Percentiles rank a stretch among this genome's conserved stretches.
phyloP scores from a whole-genome alignment of 2,113 vertebrate genomes.

The Puntigrus tetrazona region DNA sequence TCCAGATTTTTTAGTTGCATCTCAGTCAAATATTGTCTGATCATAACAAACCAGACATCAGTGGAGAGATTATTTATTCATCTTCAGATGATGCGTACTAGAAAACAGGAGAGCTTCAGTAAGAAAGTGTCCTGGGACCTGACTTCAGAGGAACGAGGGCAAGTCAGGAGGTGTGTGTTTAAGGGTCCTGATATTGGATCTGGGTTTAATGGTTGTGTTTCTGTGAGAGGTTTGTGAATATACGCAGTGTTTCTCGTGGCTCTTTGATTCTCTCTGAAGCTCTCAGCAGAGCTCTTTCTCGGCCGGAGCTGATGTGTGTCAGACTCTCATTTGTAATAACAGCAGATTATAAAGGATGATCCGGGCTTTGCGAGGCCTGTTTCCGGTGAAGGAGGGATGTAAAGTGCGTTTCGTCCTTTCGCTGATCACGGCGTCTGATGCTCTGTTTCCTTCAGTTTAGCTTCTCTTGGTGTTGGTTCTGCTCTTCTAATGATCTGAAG shows the following conservation, averaged over 20 bases:
- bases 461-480: not conserved
- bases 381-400: not conserved
- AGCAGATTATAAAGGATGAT: constrained; percentile 75
- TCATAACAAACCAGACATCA: no score
- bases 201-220: not conserved
- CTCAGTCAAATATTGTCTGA: no score
- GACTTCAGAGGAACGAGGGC: no score
- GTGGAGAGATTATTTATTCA: no score
- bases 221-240: not conserved
- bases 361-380: not conserved
- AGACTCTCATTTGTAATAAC: constrained; percentile 77
- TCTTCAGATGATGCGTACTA: no score
- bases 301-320: constrained; percentile 60
- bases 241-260: constrained; percentile 32
- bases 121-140: no score
- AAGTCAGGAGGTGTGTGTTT: no score
- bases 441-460: not conserved
- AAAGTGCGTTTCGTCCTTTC: not conserved
- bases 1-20: no score
- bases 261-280: not conserved
- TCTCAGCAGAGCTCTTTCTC: not conserved
- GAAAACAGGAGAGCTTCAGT: no score
- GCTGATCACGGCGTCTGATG: not conserved
- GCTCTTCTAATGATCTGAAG: not conserved
- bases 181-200: not conserved